Evolutionary conservation across 2,797 vertebrate genomes (phyloP), one percentile per base, ranked within the genome.

Genomic region (Mallotus villosus): DNA sequence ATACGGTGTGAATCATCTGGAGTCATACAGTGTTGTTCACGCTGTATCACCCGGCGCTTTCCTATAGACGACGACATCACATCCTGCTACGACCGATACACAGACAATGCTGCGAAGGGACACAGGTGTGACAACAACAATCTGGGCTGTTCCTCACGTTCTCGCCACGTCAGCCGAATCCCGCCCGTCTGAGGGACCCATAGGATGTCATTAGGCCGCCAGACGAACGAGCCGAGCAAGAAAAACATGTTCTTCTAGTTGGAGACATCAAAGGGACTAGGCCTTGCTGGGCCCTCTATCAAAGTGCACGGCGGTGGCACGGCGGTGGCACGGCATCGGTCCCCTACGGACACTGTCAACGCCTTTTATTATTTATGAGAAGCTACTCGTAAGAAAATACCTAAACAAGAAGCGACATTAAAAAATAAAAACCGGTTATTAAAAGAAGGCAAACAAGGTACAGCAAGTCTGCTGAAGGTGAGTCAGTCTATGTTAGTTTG

Each of bases 141-240:
- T 2, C 34, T 25, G 12, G 4, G 24, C 24, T 34, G 32, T 19
- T 46, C 68, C 22, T 49, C 17, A 19, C 16, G n/a, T n/a, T n/a
- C 55, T 55, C 51, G 16, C 49, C 7, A 19, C 34, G 32, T 68
- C 59, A 63, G 58, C 72, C 55, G 29, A 57, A 5, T 14, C 27
- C 19, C 27, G 6, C 7, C 22, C 11, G 12, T 21, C 19, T 55
- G 22, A 72, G 17, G 67, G 62, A 74, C 76, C 67, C 78, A 63
- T 21, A 73, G 74, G 74, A 79, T 37, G 51, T 77, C 73, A 74
- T 82, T 74, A 75, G 57, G 27, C 57, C 22, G 53, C 62, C 63
- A 60, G 71, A 51, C 64, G 63, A 70, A 51, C 37, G 51, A 57
- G 59, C 16, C 55, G 53, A 77, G 65, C 51, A 57, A 29, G 22